Conservation (phyloP, 2,113 vertebrate species). For the Microtus richardsoni region DNA sequence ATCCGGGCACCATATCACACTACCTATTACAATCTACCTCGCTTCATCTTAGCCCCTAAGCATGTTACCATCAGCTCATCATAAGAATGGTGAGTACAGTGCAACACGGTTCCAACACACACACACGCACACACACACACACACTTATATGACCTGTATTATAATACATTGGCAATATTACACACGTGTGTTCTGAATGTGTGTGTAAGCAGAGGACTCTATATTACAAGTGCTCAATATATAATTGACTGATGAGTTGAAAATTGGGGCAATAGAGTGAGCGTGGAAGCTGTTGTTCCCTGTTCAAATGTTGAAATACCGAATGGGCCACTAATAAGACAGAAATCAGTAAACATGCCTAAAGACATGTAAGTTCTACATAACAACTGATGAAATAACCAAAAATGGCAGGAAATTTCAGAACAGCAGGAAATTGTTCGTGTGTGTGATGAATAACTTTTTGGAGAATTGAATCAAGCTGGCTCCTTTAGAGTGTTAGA, state of each 20-base stretch:
- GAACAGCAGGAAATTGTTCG: not conserved
- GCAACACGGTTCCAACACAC: not conserved
- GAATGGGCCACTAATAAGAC: not conserved
- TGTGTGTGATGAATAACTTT: not conserved
- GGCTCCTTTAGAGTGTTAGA: conserved; percentile 12
- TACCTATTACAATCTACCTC: not conserved
- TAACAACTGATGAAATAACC: not conserved
- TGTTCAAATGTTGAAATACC: not conserved
- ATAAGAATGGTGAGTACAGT: not conserved
- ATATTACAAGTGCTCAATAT: not conserved
- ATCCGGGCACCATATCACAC: no score
- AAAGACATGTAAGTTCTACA: not conserved
- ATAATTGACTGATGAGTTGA: not conserved
- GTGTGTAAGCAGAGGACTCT: no score
- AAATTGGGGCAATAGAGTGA: not conserved
- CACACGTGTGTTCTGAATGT: not conserved
- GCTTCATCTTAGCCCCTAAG: not conserved
- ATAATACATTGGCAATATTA: not conserved
- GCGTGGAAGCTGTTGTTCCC: not conserved
- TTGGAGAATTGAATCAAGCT: conserved; percentile 1
- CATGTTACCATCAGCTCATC: not conserved
- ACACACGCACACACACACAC: not conserved
- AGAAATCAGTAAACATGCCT: not conserved
- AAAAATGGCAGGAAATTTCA: not conserved
- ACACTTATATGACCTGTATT: not conserved